Evolutionary conservation across 1,140 invertebrate species (phyloP).

Genomic region (Drosophila azteca): DNA sequence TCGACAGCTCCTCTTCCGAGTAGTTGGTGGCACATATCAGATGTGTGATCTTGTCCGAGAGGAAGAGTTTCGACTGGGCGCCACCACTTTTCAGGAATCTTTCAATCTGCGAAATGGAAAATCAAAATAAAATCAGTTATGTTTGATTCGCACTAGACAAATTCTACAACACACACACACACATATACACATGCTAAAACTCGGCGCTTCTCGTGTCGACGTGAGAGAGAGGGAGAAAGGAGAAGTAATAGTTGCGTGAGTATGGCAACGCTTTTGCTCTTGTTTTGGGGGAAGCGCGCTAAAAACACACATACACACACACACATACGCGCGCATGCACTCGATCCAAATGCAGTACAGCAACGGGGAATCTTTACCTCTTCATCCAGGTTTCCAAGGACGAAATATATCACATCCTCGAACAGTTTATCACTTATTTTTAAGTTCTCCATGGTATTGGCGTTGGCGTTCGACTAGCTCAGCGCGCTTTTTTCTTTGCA

Average conservation of each 20-base stretch:
- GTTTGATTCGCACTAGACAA: not conserved
- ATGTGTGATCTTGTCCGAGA: slow-evolving; percentile 93
- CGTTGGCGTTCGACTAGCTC: slow-evolving; percentile 11
- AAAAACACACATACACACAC: slow-evolving; percentile 46
- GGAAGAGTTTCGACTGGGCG: slow-evolving; percentile 89
- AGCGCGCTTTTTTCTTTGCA: slow-evolving; percentile 36
- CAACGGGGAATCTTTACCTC: slow-evolving; percentile 62
- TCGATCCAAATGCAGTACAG: slow-evolving; percentile 43
- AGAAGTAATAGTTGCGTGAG: not conserved
- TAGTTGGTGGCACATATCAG: slow-evolving; percentile 91
- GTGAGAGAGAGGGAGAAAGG: not conserved
- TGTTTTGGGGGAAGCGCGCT: slow-evolving; percentile 57
- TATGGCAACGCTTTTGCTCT: not conserved
- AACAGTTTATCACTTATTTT: slow-evolving; percentile 78
- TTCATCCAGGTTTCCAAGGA: slow-evolving; percentile 76
- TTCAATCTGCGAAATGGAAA: slow-evolving; percentile 86
- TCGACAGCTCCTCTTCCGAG: slow-evolving; percentile 89
- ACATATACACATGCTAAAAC: not conserved
- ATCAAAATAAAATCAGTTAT: slow-evolving; percentile 43
- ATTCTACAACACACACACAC: no score
- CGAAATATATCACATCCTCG: slow-evolving; percentile 75
- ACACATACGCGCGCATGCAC: slow-evolving; percentile 6
- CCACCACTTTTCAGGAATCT: slow-evolving; percentile 90
- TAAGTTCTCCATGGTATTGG: slow-evolving; percentile 68
- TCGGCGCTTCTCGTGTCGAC: no score